A percentile compares a stretch with the other conserved stretches of the same genome.
phyloP scores from a whole-genome alignment of 2,113 vertebrate species.

The Megaceryle maxima region DNA sequence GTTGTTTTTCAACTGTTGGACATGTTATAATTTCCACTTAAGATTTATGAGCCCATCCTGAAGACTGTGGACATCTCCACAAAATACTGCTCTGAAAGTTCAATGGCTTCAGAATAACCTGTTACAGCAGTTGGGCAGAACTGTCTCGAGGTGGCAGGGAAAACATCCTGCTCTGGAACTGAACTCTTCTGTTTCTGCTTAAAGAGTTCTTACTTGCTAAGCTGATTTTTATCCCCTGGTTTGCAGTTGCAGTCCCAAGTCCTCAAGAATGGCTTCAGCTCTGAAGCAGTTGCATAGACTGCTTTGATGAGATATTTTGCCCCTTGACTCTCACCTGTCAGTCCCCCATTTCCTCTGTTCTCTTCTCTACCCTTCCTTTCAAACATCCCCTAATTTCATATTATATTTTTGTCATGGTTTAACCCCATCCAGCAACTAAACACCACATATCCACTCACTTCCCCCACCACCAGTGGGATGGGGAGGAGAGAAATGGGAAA shows the following conservation, averaged over 20 bases:
- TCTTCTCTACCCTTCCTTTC: neutral
- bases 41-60: neutral
- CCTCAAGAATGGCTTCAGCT: neutral
- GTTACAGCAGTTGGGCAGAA: neutral
- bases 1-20: neutral
- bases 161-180: neutral
- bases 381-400: neutral
- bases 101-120: neutral
- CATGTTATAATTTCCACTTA: neutral
- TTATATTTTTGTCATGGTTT: neutral
- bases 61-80: neutral
- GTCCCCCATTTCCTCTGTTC: neutral
- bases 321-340: neutral
- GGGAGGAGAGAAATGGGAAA: neutral
- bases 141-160: accelerated
- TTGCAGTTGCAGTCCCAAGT: neutral
- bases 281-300: neutral
- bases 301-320: neutral
- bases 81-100: neutral
- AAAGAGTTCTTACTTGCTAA: neutral
- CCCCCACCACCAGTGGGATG: neutral
- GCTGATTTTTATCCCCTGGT: neutral
- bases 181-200: neutral
- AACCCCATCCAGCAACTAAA: neutral
- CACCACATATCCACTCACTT: neutral